Conservation (phyloP, 2,888 invertebrate species). For the Pachymerium ferrugineum region DNA sequence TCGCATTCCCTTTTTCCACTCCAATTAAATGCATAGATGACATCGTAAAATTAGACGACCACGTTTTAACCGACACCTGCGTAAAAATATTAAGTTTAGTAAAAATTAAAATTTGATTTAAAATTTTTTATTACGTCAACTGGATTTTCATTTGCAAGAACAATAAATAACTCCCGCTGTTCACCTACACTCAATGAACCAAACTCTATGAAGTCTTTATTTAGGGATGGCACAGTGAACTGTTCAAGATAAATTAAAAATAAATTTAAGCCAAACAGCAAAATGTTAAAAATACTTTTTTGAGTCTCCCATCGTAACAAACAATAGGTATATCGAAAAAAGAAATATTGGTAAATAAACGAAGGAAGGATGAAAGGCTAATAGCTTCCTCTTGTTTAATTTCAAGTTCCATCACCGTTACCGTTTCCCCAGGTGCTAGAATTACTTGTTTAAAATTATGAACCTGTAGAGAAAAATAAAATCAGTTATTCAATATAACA, state of each 20-base stretch:
- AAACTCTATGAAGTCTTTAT: slow-evolving; percentile 49
- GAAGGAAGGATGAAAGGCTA: slow-evolving; percentile 59
- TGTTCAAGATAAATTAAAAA: slow-evolving; percentile 47
- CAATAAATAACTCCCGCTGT: slow-evolving; percentile 64
- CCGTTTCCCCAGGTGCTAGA: slow-evolving; percentile 56
- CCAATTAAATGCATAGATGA: slow-evolving; percentile 55
- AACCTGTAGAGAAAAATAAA: slow-evolving; percentile 50
- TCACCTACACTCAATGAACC: slow-evolving; percentile 53
- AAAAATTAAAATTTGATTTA: slow-evolving; percentile 33
- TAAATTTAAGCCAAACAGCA: slow-evolving; percentile 21
- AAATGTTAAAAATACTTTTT: slow-evolving; percentile 48
- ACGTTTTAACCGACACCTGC: slow-evolving; percentile 45
- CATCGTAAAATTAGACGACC: slow-evolving; percentile 58
- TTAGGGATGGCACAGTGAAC: slow-evolving; percentile 10
- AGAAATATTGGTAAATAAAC: slow-evolving; percentile 68
- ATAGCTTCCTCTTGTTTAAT: slow-evolving; percentile 54
- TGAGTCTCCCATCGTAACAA: slow-evolving; percentile 67
- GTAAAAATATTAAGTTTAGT: not conserved
- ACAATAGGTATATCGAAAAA: slow-evolving; percentile 63
- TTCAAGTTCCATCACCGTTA: slow-evolving; percentile 56
- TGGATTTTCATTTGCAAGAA: slow-evolving; percentile 69
- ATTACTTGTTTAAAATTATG: slow-evolving; percentile 58
- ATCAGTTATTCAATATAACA: not conserved
- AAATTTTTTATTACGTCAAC: slow-evolving; percentile 62
- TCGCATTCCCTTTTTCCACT: slow-evolving; percentile 54